phyloP scores from a whole-genome alignment of 2,888 invertebrate species.

The Ennomos fuscantarius region DNA sequence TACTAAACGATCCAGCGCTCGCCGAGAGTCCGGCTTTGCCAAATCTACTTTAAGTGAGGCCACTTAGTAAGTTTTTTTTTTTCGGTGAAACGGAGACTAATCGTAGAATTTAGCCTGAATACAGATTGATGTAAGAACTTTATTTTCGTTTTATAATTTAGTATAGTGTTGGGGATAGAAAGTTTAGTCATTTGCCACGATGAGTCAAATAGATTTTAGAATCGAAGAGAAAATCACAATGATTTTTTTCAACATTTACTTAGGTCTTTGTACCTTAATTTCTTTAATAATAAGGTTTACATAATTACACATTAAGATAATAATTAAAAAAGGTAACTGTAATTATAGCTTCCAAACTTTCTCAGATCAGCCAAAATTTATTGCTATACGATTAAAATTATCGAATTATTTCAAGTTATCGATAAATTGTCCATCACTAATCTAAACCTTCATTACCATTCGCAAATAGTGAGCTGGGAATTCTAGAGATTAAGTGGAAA shows the following conservation, averaged over 20 bases:
- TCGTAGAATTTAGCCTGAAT: constrained; percentile 50
- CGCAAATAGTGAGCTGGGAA: constrained; percentile 22
- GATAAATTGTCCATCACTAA: constrained; percentile 16
- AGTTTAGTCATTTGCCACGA: neutral
- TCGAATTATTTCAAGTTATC: neutral
- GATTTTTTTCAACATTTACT: too few species aligned
- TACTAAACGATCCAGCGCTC: constrained; percentile 41
- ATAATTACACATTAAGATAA: too few species aligned
- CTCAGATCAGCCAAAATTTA: too few species aligned
- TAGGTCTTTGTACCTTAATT: too few species aligned
- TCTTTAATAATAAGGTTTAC: too few species aligned
- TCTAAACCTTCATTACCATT: constrained; percentile 19
- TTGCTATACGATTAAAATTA: too few species aligned
- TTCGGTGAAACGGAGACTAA: constrained; percentile 49
- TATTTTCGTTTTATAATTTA: constrained; percentile 46
- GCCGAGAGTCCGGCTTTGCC: constrained; percentile 45
- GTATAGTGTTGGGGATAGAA: constrained; percentile 9
- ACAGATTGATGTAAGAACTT: constrained; percentile 47
- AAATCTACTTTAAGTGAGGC: constrained; percentile 52
- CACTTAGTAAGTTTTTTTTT: constrained; percentile 45
- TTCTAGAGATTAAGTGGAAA: constrained; percentile 20
- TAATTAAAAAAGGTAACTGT: too few species aligned
- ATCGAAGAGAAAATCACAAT: neutral
- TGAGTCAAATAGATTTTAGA: neutral
- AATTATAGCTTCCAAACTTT: too few species aligned